These are phyloP conservation scores for Diorhabda elongata DNA, from an alignment of 1,140 invertebrate genomes.

Conservation along the genomic window DNA sequence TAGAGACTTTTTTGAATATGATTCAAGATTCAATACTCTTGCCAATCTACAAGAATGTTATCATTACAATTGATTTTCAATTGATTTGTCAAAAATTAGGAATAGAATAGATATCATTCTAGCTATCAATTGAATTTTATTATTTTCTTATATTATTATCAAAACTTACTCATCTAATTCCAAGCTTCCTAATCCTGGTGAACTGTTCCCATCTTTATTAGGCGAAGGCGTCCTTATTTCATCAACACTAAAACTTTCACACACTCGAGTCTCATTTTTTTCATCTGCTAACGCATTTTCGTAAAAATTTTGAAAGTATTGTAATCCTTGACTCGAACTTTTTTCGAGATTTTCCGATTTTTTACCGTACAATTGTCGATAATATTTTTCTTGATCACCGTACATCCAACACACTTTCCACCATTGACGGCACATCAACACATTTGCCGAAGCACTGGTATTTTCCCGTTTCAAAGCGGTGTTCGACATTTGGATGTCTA, in stretches of 20 bases:
- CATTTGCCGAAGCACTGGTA: slow-evolving; percentile 54
- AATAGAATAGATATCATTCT: no score
- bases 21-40: no score
- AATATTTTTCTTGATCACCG: slow-evolving; percentile 78
- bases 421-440: slow-evolving; percentile 80
- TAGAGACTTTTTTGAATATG: no score
- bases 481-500: slow-evolving; percentile 28
- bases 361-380: slow-evolving; percentile 71
- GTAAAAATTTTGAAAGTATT: slow-evolving; percentile 16
- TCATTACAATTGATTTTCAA: no score
- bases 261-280: slow-evolving; percentile 14
- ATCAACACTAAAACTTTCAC: slow-evolving; percentile 29
- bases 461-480: slow-evolving; percentile 38
- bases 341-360: slow-evolving; percentile 7
- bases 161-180: slow-evolving; percentile 38
- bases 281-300: slow-evolving; percentile 8
- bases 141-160: background rate
- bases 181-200: slow-evolving; percentile 28
- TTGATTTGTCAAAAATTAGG: no score
- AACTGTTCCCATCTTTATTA: slow-evolving; percentile 10
- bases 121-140: no score
- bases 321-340: slow-evolving; percentile 3
- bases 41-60: no score
- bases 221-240: slow-evolving; percentile 24
- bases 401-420: slow-evolving; percentile 85